Evolutionary conservation across 2,797 vertebrate genomes (phyloP).

Genomic region (Pterois miles): DNA sequence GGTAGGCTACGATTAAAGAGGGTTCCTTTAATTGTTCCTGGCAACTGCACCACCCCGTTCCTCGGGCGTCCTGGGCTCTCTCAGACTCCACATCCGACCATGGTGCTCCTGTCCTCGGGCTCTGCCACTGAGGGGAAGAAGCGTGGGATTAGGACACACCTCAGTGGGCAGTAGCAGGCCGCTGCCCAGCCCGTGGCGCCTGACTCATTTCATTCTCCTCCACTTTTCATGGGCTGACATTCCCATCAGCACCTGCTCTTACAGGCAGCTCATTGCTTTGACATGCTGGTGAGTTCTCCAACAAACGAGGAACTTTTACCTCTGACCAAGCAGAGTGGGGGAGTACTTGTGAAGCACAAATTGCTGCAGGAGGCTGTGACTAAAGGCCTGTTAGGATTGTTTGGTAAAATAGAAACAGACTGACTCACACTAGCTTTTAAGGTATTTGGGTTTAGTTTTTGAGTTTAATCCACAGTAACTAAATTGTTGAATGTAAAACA

Average conservation of each 20-base stretch:
- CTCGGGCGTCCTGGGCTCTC: conserved; percentile 20
- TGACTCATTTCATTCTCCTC: conserved; percentile 71
- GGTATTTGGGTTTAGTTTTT: neutral
- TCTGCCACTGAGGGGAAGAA: conserved; percentile 47
- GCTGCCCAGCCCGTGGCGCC: conserved; percentile 49
- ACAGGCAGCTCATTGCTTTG: conserved; percentile 73
- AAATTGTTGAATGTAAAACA: neutral
- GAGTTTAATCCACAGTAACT: conserved; percentile 1
- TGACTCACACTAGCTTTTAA: conserved; percentile 39
- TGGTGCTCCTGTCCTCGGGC: conserved; percentile 44
- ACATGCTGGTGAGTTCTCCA: conserved; percentile 67
- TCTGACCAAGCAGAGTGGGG: conserved; percentile 57
- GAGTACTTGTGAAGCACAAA: conserved; percentile 31
- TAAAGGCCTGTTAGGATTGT: conserved; percentile 35
- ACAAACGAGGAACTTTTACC: conserved; percentile 57
- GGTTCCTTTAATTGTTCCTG: conserved; percentile 60
- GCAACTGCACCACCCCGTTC: conserved; percentile 21
- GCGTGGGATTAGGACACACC: conserved; percentile 68
- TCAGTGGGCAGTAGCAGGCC: conserved; percentile 65
- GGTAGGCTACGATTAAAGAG: conserved; percentile 31
- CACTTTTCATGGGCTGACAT: conserved; percentile 70
- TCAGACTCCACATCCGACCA: conserved; percentile 32
- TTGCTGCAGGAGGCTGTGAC: conserved; percentile 50
- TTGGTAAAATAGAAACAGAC: conserved; percentile 32
- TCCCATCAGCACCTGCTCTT: conserved; percentile 71